Evolutionary conservation across 2,797 vertebrate species (phyloP).

Genomic region (Sebastes nivosus): DNA sequence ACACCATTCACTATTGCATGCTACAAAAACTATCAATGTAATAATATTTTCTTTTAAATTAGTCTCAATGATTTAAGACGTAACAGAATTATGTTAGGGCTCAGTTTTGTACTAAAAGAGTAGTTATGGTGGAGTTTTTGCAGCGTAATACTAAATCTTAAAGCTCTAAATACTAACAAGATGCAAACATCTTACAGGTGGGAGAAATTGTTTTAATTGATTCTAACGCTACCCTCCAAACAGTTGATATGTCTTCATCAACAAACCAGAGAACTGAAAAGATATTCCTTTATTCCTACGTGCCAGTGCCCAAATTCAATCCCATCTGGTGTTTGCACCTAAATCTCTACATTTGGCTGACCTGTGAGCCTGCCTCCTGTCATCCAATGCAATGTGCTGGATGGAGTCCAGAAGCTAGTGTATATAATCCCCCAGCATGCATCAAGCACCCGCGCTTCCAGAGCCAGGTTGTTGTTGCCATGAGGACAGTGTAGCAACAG

Average conservation of each 20-base stretch:
- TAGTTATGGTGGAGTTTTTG: not conserved
- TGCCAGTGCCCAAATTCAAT: conserved; percentile 45
- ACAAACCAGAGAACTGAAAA: conserved; percentile 6
- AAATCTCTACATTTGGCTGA: conserved; percentile 75
- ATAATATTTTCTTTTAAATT: not conserved
- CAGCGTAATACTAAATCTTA: not conserved
- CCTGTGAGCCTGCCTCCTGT: conserved; percentile 62
- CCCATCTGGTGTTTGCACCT: conserved; percentile 72
- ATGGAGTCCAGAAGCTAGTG: conserved; percentile 66
- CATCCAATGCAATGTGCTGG: conserved; percentile 69
- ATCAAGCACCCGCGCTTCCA: conserved; percentile 27
- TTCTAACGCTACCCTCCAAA: not conserved
- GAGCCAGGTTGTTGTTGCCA: conserved; percentile 71
- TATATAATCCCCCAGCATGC: conserved; percentile 78
- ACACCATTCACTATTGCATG: not conserved
- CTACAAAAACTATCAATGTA: not conserved
- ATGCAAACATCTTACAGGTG: not conserved
- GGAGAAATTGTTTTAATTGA: not conserved
- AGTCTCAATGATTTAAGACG: not conserved
- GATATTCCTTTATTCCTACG: conserved; percentile 30
- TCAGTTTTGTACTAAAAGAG: not conserved
- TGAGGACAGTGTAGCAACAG: conserved; percentile 61
- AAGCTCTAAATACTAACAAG: not conserved
- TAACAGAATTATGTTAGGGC: not conserved
- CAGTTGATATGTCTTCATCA: not conserved